Conservation (phyloP, 2,113 vertebrate species). For the Rhinoderma darwinii region DNA sequence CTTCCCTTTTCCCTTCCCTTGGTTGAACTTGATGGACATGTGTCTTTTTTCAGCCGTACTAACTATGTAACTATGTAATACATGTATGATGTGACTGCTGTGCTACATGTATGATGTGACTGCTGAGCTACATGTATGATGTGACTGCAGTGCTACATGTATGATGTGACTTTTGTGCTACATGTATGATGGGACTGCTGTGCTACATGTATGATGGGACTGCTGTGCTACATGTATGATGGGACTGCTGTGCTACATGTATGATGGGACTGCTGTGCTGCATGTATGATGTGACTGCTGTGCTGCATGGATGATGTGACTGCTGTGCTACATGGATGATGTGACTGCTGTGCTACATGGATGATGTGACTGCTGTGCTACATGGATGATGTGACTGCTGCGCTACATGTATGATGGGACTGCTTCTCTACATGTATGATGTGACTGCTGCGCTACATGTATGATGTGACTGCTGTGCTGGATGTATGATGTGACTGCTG, state of each 20-base stretch:
- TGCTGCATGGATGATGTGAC: background rate
- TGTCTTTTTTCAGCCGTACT: too few relatives aligned
- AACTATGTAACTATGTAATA: too few relatives aligned
- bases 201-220: background rate
- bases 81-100: background rate
- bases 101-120: background rate
- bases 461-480: background rate
- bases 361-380: background rate
- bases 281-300: background rate
- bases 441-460: background rate
- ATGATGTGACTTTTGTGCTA: background rate
- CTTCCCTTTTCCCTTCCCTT: too few relatives aligned
- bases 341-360: background rate
- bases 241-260: background rate
- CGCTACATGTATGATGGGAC: background rate
- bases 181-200: background rate
- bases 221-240: background rate
- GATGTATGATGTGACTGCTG: background rate
- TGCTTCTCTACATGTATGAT: too few relatives aligned
- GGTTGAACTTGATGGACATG: too few relatives aligned
- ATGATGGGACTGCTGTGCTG: background rate
- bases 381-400: background rate
- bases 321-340: background rate
- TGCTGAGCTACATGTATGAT: background rate
- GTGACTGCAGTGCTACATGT: background rate